Percentiles rank a stretch among this genome's conserved stretches.
phyloP scores from a whole-genome alignment of 2,888 invertebrate species.

The Cryptus armator region DNA sequence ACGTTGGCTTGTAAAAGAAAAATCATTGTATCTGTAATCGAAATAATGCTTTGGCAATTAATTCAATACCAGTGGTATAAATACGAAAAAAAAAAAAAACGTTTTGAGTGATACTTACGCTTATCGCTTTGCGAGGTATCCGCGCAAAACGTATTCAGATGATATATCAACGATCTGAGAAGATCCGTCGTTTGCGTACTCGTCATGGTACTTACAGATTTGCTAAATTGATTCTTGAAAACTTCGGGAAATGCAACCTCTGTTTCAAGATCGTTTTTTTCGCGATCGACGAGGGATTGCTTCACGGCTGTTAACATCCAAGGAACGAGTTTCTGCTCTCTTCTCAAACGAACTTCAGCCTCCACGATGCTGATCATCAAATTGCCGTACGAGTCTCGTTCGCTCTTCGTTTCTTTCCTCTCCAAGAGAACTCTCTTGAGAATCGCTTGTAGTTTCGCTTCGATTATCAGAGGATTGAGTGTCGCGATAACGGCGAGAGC shows the following conservation, averaged over 20 bases:
- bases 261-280: slow-evolving; percentile 15
- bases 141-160: slow-evolving; percentile 76
- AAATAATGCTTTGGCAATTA: slow-evolving; percentile 19
- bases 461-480: slow-evolving; percentile 80
- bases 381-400: slow-evolving; percentile 67
- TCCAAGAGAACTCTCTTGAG: slow-evolving; percentile 74
- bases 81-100: slow-evolving; percentile 4
- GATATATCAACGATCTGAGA: slow-evolving; percentile 76
- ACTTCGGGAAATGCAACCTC: slow-evolving; percentile 70
- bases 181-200: slow-evolving; percentile 74
- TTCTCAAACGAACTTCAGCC: slow-evolving; percentile 76
- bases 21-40: slow-evolving; percentile 52
- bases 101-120: slow-evolving; percentile 29
- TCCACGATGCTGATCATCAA: slow-evolving; percentile 76
- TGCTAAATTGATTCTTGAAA: slow-evolving; percentile 73
- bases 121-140: slow-evolving; percentile 42
- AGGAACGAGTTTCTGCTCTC: slow-evolving; percentile 79
- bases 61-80: neutral
- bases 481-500: slow-evolving; percentile 74
- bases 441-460: slow-evolving; percentile 75
- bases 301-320: slow-evolving; percentile 77
- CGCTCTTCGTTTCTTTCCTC: slow-evolving; percentile 62
- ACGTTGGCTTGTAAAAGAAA: slow-evolving; percentile 64
- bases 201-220: slow-evolving; percentile 72
- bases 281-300: slow-evolving; percentile 51